Evolutionary conservation across 2,113 vertebrate genomes (phyloP), one percentile per base, ranked within the genome.

Genomic region (Corvus moneduloides): DNA sequence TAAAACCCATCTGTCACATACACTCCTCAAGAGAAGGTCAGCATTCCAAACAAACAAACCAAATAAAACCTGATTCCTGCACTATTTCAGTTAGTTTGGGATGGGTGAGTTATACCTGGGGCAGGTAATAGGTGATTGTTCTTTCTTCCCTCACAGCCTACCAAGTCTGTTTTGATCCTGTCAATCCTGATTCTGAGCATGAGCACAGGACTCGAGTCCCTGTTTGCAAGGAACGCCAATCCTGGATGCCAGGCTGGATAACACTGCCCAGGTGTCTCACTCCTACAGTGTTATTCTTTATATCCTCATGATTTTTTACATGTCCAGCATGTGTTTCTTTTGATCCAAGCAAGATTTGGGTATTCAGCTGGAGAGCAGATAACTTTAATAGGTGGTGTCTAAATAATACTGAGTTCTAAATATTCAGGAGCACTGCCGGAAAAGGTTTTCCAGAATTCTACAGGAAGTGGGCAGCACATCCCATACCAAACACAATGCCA

Each of bases 321-420:
- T 35, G 63, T 52, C 61, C 54, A 66, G 37, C 12, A 41, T 3
- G 26, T 13, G 6, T 13, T 93, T 79, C 63, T 46, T 86, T 51
- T 82, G 73, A 71, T n/a, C 76, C 35, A 72, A 86, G 55, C 35
- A 67, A 63, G 48, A 71, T 39, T 48, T 62, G 35, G n/a, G 22
- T 49, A 79, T 83, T 91, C 93, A 85, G 91, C 78, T 95, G 82
- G 71, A 90, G 33, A 91, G 63, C 67, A 93, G 75, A 3, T 58
- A 66, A 89, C 28, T 39, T 55, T 24, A 86, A 10, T 5, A 55
- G 30, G 48, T 9, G 16, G 20, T 66, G 43, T 27, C 13, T 46
- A 56, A 69, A 51, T 49, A 85, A 9, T 8, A 63, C 8, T 30
- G 44, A 41, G 23, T 11, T 58, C 24, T 56, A 48, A 86, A 51